These are phyloP conservation scores for Drosophila kurseongensis DNA, from an alignment of 1,140 invertebrate species.

Conservation along the genomic window DNA sequence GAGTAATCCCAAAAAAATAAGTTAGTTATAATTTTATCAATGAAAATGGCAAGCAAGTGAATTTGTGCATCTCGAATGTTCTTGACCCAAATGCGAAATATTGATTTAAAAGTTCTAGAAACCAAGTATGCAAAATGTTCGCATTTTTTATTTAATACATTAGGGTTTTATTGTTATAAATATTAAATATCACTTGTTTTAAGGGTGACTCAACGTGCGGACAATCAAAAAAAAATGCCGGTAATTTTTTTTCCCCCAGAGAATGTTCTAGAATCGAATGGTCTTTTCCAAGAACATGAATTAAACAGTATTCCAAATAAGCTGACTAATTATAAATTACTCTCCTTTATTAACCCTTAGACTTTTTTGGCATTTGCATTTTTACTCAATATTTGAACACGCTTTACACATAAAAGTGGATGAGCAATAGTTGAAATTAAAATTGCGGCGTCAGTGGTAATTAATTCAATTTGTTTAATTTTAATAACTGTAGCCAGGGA, in stretches of 20 bases:
- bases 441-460: constrained; percentile 8
- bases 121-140: neutral
- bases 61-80: constrained; percentile 20
- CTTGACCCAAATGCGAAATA: constrained; percentile 62
- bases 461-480: neutral
- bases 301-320: neutral
- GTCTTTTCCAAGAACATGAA: neutral
- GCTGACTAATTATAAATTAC: constrained; percentile 11
- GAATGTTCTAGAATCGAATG: constrained; percentile 9
- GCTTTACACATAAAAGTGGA: neutral
- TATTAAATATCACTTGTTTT: neutral
- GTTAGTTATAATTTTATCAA: neutral
- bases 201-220: neutral
- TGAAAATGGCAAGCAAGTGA: neutral
- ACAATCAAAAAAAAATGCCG: constrained; percentile 19
- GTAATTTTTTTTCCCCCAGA: constrained; percentile 9
- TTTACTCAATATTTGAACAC: constrained; percentile 3
- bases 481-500: constrained; percentile 1
- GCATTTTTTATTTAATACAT: neutral
- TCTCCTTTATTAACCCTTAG: neutral
- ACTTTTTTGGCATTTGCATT: constrained; percentile 10
- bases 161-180: neutral
- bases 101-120: constrained; percentile 56
- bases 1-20: neutral
- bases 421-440: neutral